A percentile compares a stretch with the other conserved stretches of the same genome.
These are phyloP conservation scores for Papilio polyxenes DNA, from an alignment of 1,140 invertebrate genomes.

Conservation along the genomic window DNA sequence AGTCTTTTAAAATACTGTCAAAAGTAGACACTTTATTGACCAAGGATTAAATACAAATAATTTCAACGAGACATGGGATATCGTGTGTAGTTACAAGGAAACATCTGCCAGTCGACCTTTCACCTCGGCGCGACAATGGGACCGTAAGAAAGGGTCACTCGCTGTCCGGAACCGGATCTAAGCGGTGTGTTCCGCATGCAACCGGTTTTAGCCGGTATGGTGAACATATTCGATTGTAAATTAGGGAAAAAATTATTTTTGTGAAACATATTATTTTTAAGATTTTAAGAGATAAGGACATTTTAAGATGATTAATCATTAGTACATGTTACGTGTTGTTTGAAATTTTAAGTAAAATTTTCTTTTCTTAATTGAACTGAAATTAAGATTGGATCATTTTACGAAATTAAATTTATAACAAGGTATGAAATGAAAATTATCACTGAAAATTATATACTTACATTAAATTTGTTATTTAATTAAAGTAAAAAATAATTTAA, in stretches of 20 bases:
- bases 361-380: too few relatives aligned
- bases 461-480: not conserved
- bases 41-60: slow-evolving; percentile 21
- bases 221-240: slow-evolving; percentile 5
- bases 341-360: too few relatives aligned
- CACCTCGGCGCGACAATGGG: slow-evolving; percentile 51
- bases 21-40: not conserved
- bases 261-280: not conserved
- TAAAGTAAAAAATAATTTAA: not conserved
- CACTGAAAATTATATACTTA: too few relatives aligned
- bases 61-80: slow-evolving; percentile 23
- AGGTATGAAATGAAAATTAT: too few relatives aligned
- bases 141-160: slow-evolving; percentile 70
- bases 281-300: too few relatives aligned
- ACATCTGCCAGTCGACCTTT: slow-evolving; percentile 53
- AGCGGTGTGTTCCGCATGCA: slow-evolving; percentile 52
- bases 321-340: not conserved
- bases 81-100: slow-evolving; percentile 30
- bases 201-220: slow-evolving; percentile 50
- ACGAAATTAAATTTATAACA: too few relatives aligned
- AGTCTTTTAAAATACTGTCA: not conserved
- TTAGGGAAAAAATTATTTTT: not conserved
- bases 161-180: slow-evolving; percentile 66
- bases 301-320: too few relatives aligned
- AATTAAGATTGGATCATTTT: too few relatives aligned